Evolutionary conservation across 2,888 invertebrate species (phyloP).

Genomic region (Dolichopus griseipennis): DNA sequence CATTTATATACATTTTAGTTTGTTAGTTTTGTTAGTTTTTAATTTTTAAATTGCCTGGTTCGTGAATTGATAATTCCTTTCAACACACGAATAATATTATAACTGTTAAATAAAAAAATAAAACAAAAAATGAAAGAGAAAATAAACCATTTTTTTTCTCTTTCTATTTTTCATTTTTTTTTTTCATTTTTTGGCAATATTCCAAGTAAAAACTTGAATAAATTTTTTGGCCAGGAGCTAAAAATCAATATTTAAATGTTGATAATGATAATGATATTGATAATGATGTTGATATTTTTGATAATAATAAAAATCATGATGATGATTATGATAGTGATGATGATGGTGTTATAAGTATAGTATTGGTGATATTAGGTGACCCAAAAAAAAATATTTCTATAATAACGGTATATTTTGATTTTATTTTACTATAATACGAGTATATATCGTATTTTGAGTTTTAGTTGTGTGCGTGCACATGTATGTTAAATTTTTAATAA

Average conservation of each 20-base stretch:
- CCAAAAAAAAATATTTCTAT: not conserved
- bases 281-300: not conserved
- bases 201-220: not conserved
- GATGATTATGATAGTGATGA: no score
- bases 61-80: not conserved
- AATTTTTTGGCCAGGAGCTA: not conserved
- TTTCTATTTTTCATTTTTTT: no score
- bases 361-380: not conserved
- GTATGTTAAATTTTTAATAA: not conserved
- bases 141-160: not conserved
- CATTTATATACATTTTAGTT: not conserved
- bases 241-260: conserved; percentile 1
- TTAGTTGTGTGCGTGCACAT: not conserved
- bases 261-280: not conserved
- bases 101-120: not conserved
- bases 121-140: not conserved
- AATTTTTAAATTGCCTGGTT: not conserved
- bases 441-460: not conserved
- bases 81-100: not conserved
- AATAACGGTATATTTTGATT: not conserved
- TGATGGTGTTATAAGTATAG: not conserved
- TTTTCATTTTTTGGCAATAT: not conserved
- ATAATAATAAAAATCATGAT: no score
- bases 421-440: not conserved
- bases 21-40: not conserved